Evolutionary conservation across 2,888 invertebrate genomes (phyloP).

Genomic region (Arctia plantaginis): DNA sequence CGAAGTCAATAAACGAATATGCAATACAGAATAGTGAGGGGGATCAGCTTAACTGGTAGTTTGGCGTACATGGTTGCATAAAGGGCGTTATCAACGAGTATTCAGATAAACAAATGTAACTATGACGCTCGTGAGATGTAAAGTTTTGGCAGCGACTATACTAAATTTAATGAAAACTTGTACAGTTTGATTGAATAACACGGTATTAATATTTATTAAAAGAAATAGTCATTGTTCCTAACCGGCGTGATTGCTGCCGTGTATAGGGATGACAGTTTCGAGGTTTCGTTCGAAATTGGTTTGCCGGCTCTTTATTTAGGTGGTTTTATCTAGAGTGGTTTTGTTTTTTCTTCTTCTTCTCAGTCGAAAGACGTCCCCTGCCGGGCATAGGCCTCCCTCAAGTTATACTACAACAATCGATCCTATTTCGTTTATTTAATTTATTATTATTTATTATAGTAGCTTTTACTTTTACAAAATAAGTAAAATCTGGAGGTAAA

Average conservation of each 20-base stretch:
- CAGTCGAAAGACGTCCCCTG: no score
- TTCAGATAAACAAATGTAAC: constrained; percentile 42
- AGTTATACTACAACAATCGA: no score
- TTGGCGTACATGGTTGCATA: constrained; percentile 71
- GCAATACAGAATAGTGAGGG: constrained; percentile 30
- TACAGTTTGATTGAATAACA: constrained; percentile 29
- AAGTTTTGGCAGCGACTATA: constrained; percentile 63
- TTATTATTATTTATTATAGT: no score
- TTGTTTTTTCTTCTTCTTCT: no score
- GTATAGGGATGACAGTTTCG: not conserved
- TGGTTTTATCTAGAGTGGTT: no score
- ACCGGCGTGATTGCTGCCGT: not conserved
- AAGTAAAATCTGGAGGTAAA: not conserved
- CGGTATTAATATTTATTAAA: constrained; percentile 2
- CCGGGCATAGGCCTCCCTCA: no score
- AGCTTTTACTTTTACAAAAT: no score
- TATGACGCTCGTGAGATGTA: constrained; percentile 46
- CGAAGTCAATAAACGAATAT: not conserved
- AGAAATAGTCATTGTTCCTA: not conserved
- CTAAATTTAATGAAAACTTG: constrained; percentile 44
- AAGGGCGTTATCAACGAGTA: constrained; percentile 61
- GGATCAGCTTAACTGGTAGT: constrained; percentile 62
- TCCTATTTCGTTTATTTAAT: no score
- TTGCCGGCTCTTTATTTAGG: not conserved
- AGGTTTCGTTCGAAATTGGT: not conserved